A percentile compares a stretch with the other conserved stretches of the same genome.
Conservation (phyloP, 2,888 invertebrate species). For the Atrina japonica region DNA sequence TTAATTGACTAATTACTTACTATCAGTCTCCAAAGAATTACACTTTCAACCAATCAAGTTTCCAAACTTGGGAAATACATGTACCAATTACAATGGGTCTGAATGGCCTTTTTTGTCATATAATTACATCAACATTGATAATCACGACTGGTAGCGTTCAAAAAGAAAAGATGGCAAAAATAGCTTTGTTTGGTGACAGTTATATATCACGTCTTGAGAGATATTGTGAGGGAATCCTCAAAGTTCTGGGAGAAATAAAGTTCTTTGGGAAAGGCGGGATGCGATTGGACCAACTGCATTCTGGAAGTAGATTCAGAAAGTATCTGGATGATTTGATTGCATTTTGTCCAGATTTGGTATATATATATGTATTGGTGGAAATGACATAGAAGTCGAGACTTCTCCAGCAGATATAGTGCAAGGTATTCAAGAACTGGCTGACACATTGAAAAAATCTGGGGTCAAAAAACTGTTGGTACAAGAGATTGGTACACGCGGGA, state of each 20-base stretch:
- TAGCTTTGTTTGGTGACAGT: no score
- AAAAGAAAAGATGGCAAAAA: constrained; percentile 4
- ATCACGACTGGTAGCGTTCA: no score
- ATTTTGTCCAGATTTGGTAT: constrained; percentile 1
- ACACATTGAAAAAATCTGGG: not conserved
- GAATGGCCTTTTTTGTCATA: not conserved
- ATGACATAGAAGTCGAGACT: not conserved
- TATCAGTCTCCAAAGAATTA: no score
- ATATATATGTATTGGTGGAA: constrained; percentile 4
- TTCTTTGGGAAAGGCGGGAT: constrained; percentile 9
- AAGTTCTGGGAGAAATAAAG: not conserved
- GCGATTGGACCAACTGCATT: not conserved
- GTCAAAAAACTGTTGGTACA: not conserved
- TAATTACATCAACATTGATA: not conserved
- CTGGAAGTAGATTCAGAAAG: not conserved
- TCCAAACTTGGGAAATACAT: not conserved
- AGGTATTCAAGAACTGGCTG: not conserved
- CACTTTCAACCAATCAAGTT: no score
- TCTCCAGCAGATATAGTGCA: not conserved
- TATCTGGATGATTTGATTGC: not conserved
- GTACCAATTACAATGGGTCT: not conserved
- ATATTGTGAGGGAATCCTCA: not conserved
- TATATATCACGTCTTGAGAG: constrained; percentile 8
- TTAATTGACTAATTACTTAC: no score
- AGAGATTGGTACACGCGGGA: not conserved